A percentile compares a stretch with the other conserved stretches of the same genome.
phyloP scores from a whole-genome alignment of 2,797 vertebrate species.

The Acanthis flammea region DNA sequence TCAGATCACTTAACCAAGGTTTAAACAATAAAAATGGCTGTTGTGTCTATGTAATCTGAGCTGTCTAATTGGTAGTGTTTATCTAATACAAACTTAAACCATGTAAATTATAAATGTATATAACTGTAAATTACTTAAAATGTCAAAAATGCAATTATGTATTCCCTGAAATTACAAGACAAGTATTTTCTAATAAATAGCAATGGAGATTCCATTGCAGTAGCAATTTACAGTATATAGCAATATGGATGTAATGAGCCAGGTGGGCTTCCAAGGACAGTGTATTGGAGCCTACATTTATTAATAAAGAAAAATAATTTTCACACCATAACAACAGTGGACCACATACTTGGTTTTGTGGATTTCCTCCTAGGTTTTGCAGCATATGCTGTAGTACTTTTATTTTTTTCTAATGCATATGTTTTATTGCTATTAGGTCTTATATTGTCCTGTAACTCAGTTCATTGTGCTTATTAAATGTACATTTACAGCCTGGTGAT shows the following conservation, averaged over 20 bases:
- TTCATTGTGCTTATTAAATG: rapidly evolving
- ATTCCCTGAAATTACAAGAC: background rate
- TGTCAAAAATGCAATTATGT: background rate
- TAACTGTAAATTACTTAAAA: background rate
- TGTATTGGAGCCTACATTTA: background rate
- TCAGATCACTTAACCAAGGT: background rate
- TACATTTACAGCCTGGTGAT: background rate
- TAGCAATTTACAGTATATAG: background rate
- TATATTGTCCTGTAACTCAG: background rate
- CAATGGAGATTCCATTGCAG: background rate
- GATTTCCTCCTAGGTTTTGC: background rate
- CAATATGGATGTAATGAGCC: background rate
- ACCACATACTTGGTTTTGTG: background rate
- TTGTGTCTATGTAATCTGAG: background rate
- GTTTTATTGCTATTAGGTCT: background rate
- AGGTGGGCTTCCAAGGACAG: background rate
- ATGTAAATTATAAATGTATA: background rate
- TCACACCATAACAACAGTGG: background rate
- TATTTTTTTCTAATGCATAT: background rate
- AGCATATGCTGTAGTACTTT: background rate
- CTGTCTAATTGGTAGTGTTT: background rate
- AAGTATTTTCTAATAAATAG: background rate
- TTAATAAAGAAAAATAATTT: background rate
- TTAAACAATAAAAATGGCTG: background rate
- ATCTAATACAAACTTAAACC: background rate